Conservation (phyloP, 2,888 invertebrate genomes). For the Tortricodes alternella region DNA sequence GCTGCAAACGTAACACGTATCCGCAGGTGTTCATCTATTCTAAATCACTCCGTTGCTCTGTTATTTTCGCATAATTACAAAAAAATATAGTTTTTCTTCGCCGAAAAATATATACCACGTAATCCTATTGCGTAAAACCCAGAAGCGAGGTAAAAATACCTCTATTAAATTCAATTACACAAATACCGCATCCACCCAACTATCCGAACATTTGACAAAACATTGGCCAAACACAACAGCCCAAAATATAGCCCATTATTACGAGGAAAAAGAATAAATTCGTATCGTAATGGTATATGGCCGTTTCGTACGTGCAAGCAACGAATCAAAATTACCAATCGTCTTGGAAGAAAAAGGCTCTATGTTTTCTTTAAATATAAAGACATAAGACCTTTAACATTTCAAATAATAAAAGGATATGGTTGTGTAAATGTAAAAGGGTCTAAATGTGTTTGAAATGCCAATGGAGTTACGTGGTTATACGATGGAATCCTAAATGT, state of each 20-base stretch:
- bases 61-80: too few relatives aligned
- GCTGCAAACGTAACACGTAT: too few relatives aligned
- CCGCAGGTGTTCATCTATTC: too few relatives aligned
- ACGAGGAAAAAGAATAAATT: constrained; percentile 16
- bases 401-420: not conserved
- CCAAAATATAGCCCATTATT: constrained; percentile 23
- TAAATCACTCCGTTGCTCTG: too few relatives aligned
- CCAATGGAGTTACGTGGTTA: not conserved
- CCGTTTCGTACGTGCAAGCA: constrained; percentile 1
- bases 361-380: not conserved
- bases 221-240: not conserved
- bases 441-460: not conserved
- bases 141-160: too few relatives aligned
- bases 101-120: too few relatives aligned
- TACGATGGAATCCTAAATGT: too few relatives aligned
- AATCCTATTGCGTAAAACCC: too few relatives aligned
- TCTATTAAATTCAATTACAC: too few relatives aligned
- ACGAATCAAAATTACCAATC: not conserved
- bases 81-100: too few relatives aligned
- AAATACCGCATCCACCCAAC: not conserved
- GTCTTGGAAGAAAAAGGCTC: not conserved
- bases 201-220: constrained; percentile 2
- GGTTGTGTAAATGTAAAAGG: not conserved
- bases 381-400: not conserved
- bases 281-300: constrained; percentile 22